These are phyloP conservation scores for Rugalucina vietnamica DNA, from an alignment of 2,888 invertebrate species.

Conservation along the genomic window DNA sequence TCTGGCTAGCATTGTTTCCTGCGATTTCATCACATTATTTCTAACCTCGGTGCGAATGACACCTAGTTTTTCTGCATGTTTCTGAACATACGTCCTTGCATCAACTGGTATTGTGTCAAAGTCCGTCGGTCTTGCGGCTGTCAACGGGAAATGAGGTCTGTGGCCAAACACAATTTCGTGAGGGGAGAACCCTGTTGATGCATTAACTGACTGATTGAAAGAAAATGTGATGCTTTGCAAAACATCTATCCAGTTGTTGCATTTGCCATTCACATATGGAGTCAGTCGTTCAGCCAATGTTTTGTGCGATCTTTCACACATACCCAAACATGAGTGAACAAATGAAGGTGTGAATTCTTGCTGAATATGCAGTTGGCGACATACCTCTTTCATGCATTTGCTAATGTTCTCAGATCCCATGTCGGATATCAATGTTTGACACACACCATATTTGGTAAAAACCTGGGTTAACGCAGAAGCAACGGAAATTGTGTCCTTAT, in stretches of 20 bases:
- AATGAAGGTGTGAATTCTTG: constrained; percentile 44
- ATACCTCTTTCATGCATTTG: constrained; percentile 32
- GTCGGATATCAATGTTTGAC: constrained; percentile 36
- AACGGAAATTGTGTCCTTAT: constrained; percentile 48
- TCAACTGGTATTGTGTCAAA: too few relatives aligned
- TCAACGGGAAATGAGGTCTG: constrained; percentile 39
- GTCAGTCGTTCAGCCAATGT: constrained; percentile 41
- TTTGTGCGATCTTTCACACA: constrained; percentile 42
- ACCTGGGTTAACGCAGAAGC: constrained; percentile 34
- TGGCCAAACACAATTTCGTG: constrained; percentile 42
- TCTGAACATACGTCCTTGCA: neutral
- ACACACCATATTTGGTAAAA: constrained; percentile 45
- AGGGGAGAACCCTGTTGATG: constrained; percentile 35
- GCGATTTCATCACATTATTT: neutral
- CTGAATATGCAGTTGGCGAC: constrained; percentile 35
- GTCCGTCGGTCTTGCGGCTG: too few relatives aligned
- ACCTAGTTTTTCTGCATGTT: neutral
- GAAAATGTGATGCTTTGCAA: constrained; percentile 24
- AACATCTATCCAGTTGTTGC: constrained; percentile 28
- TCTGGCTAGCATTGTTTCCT: constrained; percentile 18
- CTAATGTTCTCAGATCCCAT: constrained; percentile 41
- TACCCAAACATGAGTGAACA: constrained; percentile 39
- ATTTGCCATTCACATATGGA: constrained; percentile 30
- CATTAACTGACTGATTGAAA: constrained; percentile 35
- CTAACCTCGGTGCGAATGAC: neutral